Evolutionary conservation across 2,888 invertebrate species (phyloP).

Genomic region (Platerodrilus igneus): DNA sequence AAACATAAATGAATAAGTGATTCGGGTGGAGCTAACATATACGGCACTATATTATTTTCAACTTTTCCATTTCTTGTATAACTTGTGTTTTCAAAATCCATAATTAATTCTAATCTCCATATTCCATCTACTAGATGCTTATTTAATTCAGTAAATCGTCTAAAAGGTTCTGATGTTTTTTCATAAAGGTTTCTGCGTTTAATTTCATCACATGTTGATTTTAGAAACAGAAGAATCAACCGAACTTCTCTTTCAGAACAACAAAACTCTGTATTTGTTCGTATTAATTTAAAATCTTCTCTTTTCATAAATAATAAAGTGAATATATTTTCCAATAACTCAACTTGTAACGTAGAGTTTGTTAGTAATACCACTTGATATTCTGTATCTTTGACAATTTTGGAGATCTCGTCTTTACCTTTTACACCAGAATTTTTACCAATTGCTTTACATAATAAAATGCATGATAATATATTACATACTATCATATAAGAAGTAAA

Average conservation of each 20-base stretch:
- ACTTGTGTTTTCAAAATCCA: constrained; percentile 47
- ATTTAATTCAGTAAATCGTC: constrained; percentile 41
- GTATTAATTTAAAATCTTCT: constrained; percentile 52
- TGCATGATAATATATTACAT: constrained; percentile 51
- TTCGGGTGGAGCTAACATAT: constrained; percentile 72
- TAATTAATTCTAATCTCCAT: constrained; percentile 69
- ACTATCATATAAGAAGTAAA: constrained; percentile 54
- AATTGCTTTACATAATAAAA: constrained; percentile 35
- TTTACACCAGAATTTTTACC: constrained; percentile 27
- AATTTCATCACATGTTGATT: constrained; percentile 52
- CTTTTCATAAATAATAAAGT: constrained; percentile 63
- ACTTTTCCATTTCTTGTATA: constrained; percentile 47
- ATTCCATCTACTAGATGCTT: constrained; percentile 61
- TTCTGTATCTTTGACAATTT: constrained; percentile 51
- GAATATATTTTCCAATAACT: constrained; percentile 70
- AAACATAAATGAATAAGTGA: constrained; percentile 73
- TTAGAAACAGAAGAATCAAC: constrained; percentile 55
- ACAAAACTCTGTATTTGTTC: constrained; percentile 37
- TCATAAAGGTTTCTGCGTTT: constrained; percentile 45
- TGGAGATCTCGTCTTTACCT: constrained; percentile 44
- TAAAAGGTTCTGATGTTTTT: constrained; percentile 39
- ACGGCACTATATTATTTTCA: constrained; percentile 53
- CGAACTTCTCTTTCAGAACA: constrained; percentile 58
- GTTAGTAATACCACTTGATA: constrained; percentile 50
- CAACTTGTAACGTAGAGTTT: constrained; percentile 52